Base-by-base conservation (phyloP, 1,140 invertebrate species). In the Zaprionus tsacasi region DNA sequence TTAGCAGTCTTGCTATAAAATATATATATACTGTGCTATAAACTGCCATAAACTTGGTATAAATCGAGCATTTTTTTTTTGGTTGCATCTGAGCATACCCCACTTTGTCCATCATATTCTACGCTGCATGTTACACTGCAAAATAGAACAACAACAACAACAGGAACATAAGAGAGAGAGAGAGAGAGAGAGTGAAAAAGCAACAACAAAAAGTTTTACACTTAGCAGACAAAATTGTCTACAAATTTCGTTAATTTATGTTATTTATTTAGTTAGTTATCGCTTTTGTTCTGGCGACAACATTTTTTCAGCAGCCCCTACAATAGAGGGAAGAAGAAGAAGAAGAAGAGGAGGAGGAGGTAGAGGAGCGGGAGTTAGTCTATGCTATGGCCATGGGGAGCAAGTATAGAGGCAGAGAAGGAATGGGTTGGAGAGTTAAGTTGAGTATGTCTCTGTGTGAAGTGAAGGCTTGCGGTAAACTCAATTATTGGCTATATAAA, bases 211-310 rank as follows among this genome's bases (percentile, higher is more conserved):
- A 87, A 87, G 76, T 87, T 87, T 88, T 80, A 88, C 85, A 89
- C 85, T 88, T 89, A 88, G 67, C 81, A 73, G 78, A 83, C 77
- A 81, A 87, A 88, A 88, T 88, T 88, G 83, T 89, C 85, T 89
- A 88, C 85, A 88, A 88, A 88, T 88, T 89, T 83, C 75, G 83
- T 88, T 88, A 88, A 88, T 88, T 88, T 83, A 88, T 88, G 80
- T 88, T 89, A 87, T 87, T 87, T 87, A 87, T 88, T 88, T 87
- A 80, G 82, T 87, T 88, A 88, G 83, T 88, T 88, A 87, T 87
- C 64, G 83, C 73, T 88, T 82, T 70, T 70, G 74, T 71, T 72
- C n/a, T 52, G 35, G 33, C 56, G 70, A 43, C 64, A 57, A 40
- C 17, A 11, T 21, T 56, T 64, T 63, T 67, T 40, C 15, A 7